Evolutionary conservation across 2,888 invertebrate genomes (phyloP).

Genomic region (Hypselothyrea guttata): DNA sequence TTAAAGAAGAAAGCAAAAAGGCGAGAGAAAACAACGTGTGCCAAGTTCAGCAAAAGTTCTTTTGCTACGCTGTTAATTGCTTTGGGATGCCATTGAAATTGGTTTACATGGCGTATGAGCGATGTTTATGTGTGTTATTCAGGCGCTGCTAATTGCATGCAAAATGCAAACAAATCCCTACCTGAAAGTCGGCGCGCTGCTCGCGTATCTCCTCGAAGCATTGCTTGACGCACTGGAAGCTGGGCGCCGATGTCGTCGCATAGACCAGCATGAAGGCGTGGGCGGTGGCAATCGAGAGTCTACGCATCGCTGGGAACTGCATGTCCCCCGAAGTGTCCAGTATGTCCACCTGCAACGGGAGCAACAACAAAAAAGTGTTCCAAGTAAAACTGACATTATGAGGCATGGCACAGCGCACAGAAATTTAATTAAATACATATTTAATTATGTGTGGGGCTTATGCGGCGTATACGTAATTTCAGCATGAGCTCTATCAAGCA

Average conservation of each 20-base stretch:
- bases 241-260: constrained; percentile 88
- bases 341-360: constrained; percentile 85
- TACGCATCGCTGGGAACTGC: constrained; percentile 95
- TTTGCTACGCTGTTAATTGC: not conserved
- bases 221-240: constrained; percentile 88
- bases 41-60: not conserved
- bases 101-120: no score
- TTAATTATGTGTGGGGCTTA: not conserved
- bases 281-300: constrained; percentile 92
- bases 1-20: constrained; percentile 2
- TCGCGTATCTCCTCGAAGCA: constrained; percentile 92
- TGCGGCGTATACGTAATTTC: constrained; percentile 1
- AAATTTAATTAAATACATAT: constrained; percentile 2
- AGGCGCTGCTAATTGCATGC: constrained; percentile 59
- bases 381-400: constrained; percentile 16
- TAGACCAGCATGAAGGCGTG: constrained; percentile 95
- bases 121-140: no score
- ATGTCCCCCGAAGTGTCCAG: constrained; percentile 92
- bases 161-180: constrained; percentile 62
- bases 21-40: constrained; percentile 22
- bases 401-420: constrained; percentile 1
- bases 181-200: constrained; percentile 88
- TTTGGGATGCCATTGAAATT: no score
- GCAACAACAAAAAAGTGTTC: constrained; percentile 9
- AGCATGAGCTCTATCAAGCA: constrained; percentile 13